A percentile compares a stretch with the other conserved stretches of the same genome.
These are phyloP conservation scores for Myotis planiceps DNA, from an alignment of 2,797 vertebrate genomes.

Conservation along the genomic window DNA sequence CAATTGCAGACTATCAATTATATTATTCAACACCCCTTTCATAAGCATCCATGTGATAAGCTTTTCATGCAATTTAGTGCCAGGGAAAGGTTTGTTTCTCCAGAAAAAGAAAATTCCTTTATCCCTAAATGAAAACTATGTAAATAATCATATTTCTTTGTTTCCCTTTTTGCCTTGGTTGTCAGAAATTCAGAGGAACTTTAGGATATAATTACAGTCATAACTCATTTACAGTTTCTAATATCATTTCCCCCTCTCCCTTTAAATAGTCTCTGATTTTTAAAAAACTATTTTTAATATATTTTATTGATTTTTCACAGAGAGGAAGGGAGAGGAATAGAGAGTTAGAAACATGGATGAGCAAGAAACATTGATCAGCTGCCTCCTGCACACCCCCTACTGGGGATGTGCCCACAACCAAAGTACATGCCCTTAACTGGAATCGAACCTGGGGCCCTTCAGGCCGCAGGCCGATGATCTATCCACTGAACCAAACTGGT, in stretches of 20 bases:
- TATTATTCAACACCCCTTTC: neutral
- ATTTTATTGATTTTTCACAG: too few species aligned
- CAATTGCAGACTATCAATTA: neutral
- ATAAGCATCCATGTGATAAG: neutral
- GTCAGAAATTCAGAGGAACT: slow-evolving; percentile 32
- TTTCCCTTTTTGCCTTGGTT: slow-evolving; percentile 11
- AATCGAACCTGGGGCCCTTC: too few species aligned
- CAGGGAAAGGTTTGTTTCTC: slow-evolving; percentile 16
- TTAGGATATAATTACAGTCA: neutral
- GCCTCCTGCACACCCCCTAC: too few species aligned
- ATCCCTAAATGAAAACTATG: neutral
- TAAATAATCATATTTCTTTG: neutral
- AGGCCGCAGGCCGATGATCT: too few species aligned
- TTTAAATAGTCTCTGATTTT: slow-evolving; percentile 40
- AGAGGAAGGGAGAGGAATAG: too few species aligned
- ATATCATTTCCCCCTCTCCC: neutral
- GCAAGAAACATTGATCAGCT: too few species aligned
- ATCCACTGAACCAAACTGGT: too few species aligned
- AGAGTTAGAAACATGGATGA: too few species aligned
- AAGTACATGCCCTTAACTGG: too few species aligned
- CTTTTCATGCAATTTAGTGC: slow-evolving; percentile 1
- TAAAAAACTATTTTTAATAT: neutral
- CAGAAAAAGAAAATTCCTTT: neutral
- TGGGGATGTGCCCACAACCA: too few species aligned
- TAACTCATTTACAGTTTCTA: neutral